A percentile compares a stretch with the other conserved stretches of the same genome.
Evolutionary conservation across 2,113 vertebrate species (phyloP).

Genomic region (Chaetorhynchus papuensis): DNA sequence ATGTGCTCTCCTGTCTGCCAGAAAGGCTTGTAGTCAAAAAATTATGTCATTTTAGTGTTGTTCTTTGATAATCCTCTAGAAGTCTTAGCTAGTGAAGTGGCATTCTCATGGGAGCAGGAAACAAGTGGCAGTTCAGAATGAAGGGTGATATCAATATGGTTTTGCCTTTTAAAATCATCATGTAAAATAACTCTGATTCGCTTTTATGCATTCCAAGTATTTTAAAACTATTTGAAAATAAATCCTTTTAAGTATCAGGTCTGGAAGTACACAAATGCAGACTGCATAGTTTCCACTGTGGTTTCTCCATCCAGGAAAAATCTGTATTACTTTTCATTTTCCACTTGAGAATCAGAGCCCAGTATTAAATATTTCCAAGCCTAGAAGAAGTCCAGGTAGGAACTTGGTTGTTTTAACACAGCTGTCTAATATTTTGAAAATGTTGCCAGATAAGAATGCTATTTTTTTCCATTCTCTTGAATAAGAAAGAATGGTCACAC

Average conservation of each 20-base stretch:
- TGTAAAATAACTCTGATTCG: background rate
- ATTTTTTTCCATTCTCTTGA: background rate
- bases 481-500: background rate
- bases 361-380: background rate
- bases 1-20: background rate
- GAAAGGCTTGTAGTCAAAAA: background rate
- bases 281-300: background rate
- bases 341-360: background rate
- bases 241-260: background rate
- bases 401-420: background rate
- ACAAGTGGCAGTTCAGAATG: background rate
- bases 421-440: background rate
- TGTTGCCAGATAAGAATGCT: background rate
- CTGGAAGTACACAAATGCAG: background rate
- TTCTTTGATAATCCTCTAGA: background rate
- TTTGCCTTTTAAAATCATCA: background rate
- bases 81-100: background rate
- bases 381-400: background rate
- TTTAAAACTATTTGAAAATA: background rate
- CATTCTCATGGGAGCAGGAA: background rate
- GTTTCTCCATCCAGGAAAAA: background rate
- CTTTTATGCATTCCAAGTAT: background rate
- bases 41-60: background rate
- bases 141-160: background rate
- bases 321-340: background rate